A percentile compares a stretch with the other conserved stretches of the same genome.
phyloP scores from a whole-genome alignment of 2,797 vertebrate species.

The Cephalopachus bancanus region DNA sequence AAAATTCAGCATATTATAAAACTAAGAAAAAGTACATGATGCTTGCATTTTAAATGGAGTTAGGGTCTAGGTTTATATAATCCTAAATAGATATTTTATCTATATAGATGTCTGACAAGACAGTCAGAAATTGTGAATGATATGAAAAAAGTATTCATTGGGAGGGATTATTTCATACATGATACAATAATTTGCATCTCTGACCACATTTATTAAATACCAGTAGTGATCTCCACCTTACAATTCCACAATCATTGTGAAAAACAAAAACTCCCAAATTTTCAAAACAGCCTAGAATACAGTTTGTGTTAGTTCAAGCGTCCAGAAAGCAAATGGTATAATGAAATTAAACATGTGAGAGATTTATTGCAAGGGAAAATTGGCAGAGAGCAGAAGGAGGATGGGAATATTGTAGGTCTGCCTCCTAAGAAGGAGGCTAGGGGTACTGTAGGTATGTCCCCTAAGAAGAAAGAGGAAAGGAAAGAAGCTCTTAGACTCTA shows the following conservation, averaged over 20 bases:
- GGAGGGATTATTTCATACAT: not conserved
- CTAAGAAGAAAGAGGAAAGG: not conserved
- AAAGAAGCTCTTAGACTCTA: not conserved
- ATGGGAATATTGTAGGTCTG: not conserved
- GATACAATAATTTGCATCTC: not conserved
- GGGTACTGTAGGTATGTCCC: not conserved
- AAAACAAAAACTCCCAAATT: not conserved
- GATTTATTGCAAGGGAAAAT: not conserved
- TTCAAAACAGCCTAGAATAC: not conserved
- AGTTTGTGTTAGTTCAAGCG: not conserved
- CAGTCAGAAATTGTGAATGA: not conserved
- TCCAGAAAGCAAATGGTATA: not conserved
- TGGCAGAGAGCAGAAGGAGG: not conserved
- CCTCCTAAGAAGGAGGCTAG: not conserved
- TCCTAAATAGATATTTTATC: slow-evolving; percentile 25
- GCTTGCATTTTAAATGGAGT: slow-evolving; percentile 27
- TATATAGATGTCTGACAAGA: not conserved
- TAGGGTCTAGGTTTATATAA: slow-evolving; percentile 33
- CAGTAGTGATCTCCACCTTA: not conserved
- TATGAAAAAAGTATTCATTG: not conserved
- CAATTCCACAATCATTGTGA: not conserved
- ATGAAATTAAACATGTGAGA: not conserved
- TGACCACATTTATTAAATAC: not conserved
- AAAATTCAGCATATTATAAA: slow-evolving; percentile 42
- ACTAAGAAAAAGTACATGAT: slow-evolving; percentile 25